Conservation (phyloP, 2,113 vertebrate genomes). For the Istiophorus platypterus region DNA sequence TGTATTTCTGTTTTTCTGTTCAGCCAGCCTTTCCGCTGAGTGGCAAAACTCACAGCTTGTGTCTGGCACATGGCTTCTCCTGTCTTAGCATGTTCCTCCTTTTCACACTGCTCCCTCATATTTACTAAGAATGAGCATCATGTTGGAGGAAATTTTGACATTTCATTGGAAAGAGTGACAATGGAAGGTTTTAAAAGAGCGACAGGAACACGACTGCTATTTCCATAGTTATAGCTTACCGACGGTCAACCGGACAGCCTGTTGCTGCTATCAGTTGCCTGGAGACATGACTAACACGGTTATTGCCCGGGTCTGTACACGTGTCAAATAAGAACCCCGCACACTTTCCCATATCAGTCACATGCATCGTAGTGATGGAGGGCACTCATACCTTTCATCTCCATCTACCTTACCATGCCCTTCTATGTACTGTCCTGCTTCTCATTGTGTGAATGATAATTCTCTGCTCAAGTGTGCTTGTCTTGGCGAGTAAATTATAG, state of each 20-base stretch:
- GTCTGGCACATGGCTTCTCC: conserved; percentile 43
- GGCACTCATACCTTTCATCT: conserved; percentile 17
- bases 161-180: background rate
- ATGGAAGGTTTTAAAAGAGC: background rate
- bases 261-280: conserved; percentile 46
- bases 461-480: conserved; percentile 3
- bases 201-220: background rate
- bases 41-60: conserved; percentile 67
- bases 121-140: conserved; percentile 19
- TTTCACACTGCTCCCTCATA: conserved; percentile 18
- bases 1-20: conserved; percentile 49
- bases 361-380: conserved; percentile 19
- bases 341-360: conserved; percentile 40
- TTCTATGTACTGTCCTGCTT: background rate
- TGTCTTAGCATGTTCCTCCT: background rate
- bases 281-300: conserved; percentile 25
- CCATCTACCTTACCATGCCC: background rate
- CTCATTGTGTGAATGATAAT: background rate
- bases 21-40: conserved; percentile 28
- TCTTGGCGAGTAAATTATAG: conserved; percentile 4
- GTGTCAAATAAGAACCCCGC: conserved; percentile 21
- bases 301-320: conserved; percentile 8
- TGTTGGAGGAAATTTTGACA: background rate
- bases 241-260: conserved; percentile 21
- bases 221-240: conserved; percentile 29